Conservation (phyloP, 2,797 vertebrate genomes). For the Erethizon dorsatum region DNA sequence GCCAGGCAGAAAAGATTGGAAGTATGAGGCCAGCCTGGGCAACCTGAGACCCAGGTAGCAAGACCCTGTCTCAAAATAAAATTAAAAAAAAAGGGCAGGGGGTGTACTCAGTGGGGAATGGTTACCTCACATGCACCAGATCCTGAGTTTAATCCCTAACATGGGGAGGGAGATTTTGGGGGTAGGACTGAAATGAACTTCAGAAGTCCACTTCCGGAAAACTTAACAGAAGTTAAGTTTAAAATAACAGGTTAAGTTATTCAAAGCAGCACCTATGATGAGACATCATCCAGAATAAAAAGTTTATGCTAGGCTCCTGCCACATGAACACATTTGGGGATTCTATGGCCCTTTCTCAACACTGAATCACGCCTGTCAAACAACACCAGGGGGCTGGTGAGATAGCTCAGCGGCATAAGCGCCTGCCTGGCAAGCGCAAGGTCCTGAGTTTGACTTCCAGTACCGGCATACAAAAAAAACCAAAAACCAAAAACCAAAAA, state of each 20-base stretch:
- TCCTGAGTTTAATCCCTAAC: background rate
- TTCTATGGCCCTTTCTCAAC: background rate
- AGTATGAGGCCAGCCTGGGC: background rate
- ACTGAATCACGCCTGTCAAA: background rate
- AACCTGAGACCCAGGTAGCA: background rate
- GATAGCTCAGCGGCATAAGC: too few relatives aligned
- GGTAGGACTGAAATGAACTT: background rate
- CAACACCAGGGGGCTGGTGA: background rate
- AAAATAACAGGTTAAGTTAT: background rate
- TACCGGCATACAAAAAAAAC: too few relatives aligned
- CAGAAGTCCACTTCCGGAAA: constrained; percentile 24
- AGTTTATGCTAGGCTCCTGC: background rate
- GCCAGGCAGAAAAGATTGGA: background rate
- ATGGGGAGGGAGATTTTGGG: background rate
- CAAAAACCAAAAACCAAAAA: too few relatives aligned
- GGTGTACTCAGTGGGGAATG: background rate
- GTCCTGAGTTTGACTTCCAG: too few relatives aligned
- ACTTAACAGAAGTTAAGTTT: background rate
- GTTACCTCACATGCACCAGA: background rate
- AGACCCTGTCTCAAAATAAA: background rate
- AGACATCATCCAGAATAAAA: background rate
- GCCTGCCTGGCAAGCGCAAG: too few relatives aligned
- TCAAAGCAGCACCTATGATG: background rate
- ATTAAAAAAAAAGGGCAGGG: background rate
- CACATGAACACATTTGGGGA: background rate